Base-by-base conservation (phyloP, 2,113 vertebrate species). In the Marcusenius ussheri region DNA sequence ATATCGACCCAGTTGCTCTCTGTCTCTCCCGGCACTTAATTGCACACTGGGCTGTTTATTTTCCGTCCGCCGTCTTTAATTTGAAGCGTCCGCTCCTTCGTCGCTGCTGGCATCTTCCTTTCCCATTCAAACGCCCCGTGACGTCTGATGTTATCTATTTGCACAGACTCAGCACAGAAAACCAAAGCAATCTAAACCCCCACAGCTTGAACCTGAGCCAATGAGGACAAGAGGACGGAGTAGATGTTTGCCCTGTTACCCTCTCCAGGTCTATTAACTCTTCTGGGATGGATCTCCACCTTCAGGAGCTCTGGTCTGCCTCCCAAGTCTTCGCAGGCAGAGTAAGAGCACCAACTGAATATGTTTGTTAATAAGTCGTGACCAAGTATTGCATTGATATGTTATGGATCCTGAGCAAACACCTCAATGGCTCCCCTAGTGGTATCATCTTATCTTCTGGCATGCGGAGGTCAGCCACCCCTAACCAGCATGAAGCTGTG, bases 1-100 rank as follows among this genome's bases (percentile, higher is more conserved):
- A 80, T 80, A 39, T 80, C 35, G 74, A 80, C 74, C 35, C 31
- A 42, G 74, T 42, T 7, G 13, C 51, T 66, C 35, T 42, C 39
- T 45, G 35, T 88, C 84, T 91, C 74, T 70, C 86, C 88, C 39
- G 39, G 47, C 46, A 89, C 80, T 89, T 92, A 92, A 92, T 90
- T 89, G 62, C 90, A 91, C 19, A 15, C 24, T 3, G 35, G 17
- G 88, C 83, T 84, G 89, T 88, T 91, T 91, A 89, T 89, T 90
- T 88, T 89, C 66, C 70, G 24, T 77, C 88, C 85, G 66, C 86
- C 66, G 88, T 89, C 80, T 90, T 89, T 70, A 87, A 90, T 91
- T 90, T 88, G 74, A 27, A 47, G 31, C 31, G 62, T 80, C 89
- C 53, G 24, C 50, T 91, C 84, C 89, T 58, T 91, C 84, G 87